Conservation (phyloP, 2,113 vertebrate species). For the Delphinapterus leucas region DNA sequence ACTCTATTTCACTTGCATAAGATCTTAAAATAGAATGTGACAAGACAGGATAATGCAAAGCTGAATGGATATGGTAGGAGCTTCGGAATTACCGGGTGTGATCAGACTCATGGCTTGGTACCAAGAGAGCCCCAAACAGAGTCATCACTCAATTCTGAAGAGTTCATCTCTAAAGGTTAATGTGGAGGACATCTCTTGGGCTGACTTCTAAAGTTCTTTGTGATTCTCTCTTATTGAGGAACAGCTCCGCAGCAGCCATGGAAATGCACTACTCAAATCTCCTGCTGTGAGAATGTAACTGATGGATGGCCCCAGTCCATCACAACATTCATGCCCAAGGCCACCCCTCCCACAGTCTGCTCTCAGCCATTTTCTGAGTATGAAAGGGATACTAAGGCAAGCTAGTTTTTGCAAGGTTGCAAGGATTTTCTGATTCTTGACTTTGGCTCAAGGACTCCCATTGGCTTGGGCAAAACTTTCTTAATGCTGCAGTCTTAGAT, state of each 20-base stretch:
- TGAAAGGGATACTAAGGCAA: background rate
- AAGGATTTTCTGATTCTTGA: background rate
- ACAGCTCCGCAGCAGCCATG: background rate
- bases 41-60: conserved; percentile 5
- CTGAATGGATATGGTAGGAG: background rate
- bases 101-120: background rate
- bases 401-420: background rate
- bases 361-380: background rate
- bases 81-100: background rate
- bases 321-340: background rate
- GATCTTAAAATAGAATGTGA: conserved; percentile 53
- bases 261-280: background rate
- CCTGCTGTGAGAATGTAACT: background rate
- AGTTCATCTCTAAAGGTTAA: background rate
- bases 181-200: background rate
- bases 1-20: background rate
- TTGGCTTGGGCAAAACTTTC: background rate
- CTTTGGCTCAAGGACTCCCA: background rate
- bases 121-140: background rate
- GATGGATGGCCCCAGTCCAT: background rate
- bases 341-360: background rate
- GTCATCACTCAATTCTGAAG: background rate
- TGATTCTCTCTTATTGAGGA: background rate
- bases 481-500: background rate
- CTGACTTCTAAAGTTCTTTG: background rate